Conservation (phyloP, 1,140 invertebrate genomes). For the Delia radicum region DNA sequence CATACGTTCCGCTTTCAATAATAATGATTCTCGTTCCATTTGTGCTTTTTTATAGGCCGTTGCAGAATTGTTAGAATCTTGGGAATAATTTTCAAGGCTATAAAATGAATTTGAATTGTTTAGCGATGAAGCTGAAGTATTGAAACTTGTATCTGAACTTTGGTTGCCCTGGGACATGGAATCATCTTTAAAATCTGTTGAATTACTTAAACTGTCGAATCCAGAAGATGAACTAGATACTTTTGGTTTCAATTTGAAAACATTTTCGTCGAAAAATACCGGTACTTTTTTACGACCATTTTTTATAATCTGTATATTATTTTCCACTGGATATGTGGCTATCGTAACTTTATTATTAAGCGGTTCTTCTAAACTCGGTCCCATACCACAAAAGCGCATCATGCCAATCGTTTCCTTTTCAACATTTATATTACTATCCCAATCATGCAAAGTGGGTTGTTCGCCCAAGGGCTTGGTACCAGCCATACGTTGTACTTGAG, state of each 20-base stretch:
- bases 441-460: constrained; percentile 41
- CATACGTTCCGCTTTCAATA: background rate
- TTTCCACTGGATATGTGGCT: constrained; percentile 23
- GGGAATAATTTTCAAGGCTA: too few species aligned
- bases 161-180: background rate
- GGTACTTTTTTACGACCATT: constrained; percentile 22
- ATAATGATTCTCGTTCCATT: too few species aligned
- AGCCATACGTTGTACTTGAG: constrained; percentile 41
- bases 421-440: constrained; percentile 35
- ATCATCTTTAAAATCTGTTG: background rate
- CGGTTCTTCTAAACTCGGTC: constrained; percentile 28
- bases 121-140: background rate
- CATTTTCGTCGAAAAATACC: constrained; percentile 25
- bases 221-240: background rate
- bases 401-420: constrained; percentile 42
- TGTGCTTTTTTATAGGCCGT: background rate
- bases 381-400: constrained; percentile 46
- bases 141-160: background rate
- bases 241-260: constrained; percentile 24
- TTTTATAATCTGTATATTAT: constrained; percentile 4
- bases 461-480: constrained; percentile 42
- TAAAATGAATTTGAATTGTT: background rate
- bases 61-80: background rate
- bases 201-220: background rate
- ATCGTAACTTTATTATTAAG: constrained; percentile 25